Evolutionary conservation across 2,797 vertebrate species (phyloP), one percentile per base, ranked within the genome.

Genomic region (Poeciliopsis presidionis): DNA sequence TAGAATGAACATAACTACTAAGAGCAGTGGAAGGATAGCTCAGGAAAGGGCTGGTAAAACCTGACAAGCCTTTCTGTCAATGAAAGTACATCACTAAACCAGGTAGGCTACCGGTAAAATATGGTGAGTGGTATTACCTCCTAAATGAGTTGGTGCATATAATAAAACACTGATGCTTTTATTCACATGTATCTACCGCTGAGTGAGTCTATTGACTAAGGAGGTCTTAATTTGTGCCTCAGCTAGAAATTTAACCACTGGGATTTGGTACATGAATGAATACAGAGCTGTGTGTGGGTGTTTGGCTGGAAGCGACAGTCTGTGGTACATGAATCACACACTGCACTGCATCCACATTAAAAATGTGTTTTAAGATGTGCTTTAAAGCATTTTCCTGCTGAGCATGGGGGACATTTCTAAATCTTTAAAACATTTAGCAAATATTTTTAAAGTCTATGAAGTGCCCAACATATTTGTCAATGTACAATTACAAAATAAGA

Each of bases 221-320:
- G 46, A 36, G 18, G 39, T 78, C 73, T 76, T 77, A 61, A 85
- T 88, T 86, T 87, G 72, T 75, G 51, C 80, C 73, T 80, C 55
- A 72, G 30, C 57, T 74, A 59, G 80, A 81, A 83, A 84, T 83
- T 8, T 67, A 88, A 72, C 77, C 70, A 49, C 0, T 78, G 82
- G 74, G 81, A 81, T 87, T 82, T 81, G 14, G 39, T 74, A 72
- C 25, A 30, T 86, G 73, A 81, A 57, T 89, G 67, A 69, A 2
- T 72, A 63, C 77, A 47, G 43, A 46, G 57, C 33, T 70, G 72
- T 79, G 81, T 86, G 81, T 84, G 77, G 65, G 73, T 77, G 82
- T 81, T 81, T 80, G 74, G 73, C 41, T 73, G 30, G 78, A 49
- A 73, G 63, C 25, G n/a, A 20, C 36, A 78, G 49, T 76, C 57